Conservation (phyloP, 2,888 invertebrate species). For the Schizaphis graminum region DNA sequence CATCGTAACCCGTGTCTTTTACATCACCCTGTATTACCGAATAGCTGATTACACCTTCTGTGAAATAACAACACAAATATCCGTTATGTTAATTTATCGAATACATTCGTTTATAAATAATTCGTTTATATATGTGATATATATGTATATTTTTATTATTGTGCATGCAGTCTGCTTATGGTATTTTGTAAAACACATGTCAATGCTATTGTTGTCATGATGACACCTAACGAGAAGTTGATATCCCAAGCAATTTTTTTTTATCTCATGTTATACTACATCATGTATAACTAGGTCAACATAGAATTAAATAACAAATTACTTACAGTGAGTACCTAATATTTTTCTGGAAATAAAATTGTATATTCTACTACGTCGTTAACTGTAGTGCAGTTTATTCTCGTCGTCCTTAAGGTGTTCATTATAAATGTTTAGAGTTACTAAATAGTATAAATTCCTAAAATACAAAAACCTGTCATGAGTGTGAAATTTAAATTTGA, state of each 20-base stretch:
- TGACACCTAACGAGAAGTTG: not conserved
- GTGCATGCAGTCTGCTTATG: not conserved
- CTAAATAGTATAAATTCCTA: not conserved
- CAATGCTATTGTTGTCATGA: not conserved
- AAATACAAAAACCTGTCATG: not conserved
- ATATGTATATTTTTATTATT: not conserved
- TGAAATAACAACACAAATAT: slow-evolving; percentile 66
- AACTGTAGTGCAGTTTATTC: not conserved
- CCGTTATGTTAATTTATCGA: not conserved
- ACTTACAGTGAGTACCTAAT: not conserved
- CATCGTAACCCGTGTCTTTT: slow-evolving; percentile 80
- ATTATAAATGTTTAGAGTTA: not conserved
- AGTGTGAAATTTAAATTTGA: not conserved
- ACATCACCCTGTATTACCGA: slow-evolving; percentile 81
- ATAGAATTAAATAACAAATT: slow-evolving; percentile 9
- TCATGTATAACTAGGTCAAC: not conserved
- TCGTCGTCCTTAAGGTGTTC: not conserved
- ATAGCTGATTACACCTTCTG: slow-evolving; percentile 82
- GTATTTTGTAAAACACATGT: not conserved
- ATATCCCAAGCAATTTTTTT: not conserved
- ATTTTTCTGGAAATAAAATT: not conserved
- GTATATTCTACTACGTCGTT: not conserved
- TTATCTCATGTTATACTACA: not conserved
- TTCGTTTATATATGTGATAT: not conserved
- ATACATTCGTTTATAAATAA: not conserved